These are phyloP conservation scores for Gymnopithys bicolor DNA, from an alignment of 2,797 vertebrate species.

Conservation along the genomic window DNA sequence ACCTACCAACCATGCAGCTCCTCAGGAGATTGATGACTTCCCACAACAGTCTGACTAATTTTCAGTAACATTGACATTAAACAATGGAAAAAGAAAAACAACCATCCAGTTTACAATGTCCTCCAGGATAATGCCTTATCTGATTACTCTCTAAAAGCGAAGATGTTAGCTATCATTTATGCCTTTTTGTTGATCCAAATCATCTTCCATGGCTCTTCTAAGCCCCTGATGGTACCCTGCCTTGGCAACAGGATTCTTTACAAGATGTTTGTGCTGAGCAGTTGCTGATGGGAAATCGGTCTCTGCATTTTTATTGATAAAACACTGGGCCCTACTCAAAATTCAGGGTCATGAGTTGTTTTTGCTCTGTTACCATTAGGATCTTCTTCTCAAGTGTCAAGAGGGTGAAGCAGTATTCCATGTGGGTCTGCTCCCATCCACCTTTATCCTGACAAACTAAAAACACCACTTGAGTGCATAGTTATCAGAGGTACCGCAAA, in stretches of 20 bases:
- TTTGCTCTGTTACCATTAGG: neutral
- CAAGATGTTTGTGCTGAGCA: neutral
- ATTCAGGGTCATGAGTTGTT: accelerated
- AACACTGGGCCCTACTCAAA: neutral
- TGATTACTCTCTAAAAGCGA: neutral
- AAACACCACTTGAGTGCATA: neutral
- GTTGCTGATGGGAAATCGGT: neutral
- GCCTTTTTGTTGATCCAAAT: neutral
- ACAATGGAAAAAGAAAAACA: neutral
- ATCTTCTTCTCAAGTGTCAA: neutral
- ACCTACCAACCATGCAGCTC: neutral
- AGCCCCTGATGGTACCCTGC: accelerated
- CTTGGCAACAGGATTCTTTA: neutral
- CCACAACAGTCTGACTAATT: neutral
- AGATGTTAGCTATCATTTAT: neutral
- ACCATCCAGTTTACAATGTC: neutral
- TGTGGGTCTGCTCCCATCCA: no score
- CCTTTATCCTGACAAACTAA: neutral
- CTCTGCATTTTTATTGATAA: neutral
- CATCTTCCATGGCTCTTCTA: neutral
- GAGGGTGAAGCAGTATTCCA: accelerated
- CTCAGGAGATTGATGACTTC: neutral
- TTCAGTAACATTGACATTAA: neutral
- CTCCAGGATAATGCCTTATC: accelerated
- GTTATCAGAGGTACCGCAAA: neutral